Base-by-base conservation (phyloP, 2,797 vertebrate species). In the Tangara arthus region DNA sequence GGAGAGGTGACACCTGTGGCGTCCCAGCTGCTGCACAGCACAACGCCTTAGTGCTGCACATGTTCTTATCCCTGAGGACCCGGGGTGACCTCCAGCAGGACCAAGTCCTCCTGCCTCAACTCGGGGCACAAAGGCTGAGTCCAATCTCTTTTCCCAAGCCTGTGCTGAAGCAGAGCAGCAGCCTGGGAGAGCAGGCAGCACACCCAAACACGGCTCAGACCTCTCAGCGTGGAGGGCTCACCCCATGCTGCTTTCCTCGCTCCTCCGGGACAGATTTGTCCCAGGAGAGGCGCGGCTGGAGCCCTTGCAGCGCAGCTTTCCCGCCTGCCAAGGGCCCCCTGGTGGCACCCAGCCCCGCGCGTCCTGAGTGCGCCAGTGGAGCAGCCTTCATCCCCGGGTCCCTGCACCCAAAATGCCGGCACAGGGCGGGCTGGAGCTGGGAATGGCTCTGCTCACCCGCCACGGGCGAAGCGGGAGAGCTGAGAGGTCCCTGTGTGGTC, bases 21-120 rank as follows among this genome's bases (percentile, higher is more conserved):
- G 23, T 46, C 35, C 30, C 28, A 41, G 3, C 20, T 27, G 18
- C 56, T 34, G 2, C 4, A 10, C 22, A 55, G 49, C 35, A n/a
- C 11, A 27, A 52, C 37, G 21, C 37, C 37, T 72, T 24, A 13
- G 30, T 1, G 2, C 34, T 42, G 12, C 12, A 17, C 0, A 0
- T 21, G 30, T 17, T 81, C 20, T 50, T 20, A 23, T 11, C 1
- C 1, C 42, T 39, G 63, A 63, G 65, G 35, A 1, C 42, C 44
- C 1, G 3, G 4, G 2, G 12, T 21, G 23, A 49, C 41, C 46
- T 47, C 60, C 71, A 76, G 70, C 34, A 57, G 59, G 65, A 61
- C 47, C 18, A 34, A 32, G 13, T 42, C 42, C 52, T 65, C 37
- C 41, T 53, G 44, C 1, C 1, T 28, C 10, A 12, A 12, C 13